Evolutionary conservation across 2,113 vertebrate species (phyloP).

Genomic region (Cynoglossus semilaevis): DNA sequence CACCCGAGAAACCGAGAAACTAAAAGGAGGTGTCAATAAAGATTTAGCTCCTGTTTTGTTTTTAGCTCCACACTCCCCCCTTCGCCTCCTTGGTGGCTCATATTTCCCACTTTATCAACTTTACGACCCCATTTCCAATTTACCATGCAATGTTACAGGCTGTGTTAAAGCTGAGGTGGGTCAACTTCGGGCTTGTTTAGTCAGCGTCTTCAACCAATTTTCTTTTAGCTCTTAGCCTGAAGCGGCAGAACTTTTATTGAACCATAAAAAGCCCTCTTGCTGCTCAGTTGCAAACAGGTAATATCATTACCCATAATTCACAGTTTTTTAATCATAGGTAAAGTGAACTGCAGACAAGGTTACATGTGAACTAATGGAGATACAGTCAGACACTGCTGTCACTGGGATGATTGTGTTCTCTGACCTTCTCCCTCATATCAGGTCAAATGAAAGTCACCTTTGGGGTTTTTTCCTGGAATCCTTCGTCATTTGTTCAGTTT

Average conservation of each 20-base stretch:
- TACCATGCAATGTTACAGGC: conserved; percentile 32
- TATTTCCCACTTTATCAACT: conserved; percentile 35
- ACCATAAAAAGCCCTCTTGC: conserved; percentile 44
- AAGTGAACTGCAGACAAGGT: conserved; percentile 36
- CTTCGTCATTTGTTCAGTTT: too few species aligned
- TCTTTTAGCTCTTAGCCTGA: conserved; percentile 34
- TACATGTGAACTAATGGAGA: conserved; percentile 5
- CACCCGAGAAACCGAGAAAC: too few species aligned
- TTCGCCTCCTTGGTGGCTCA: conserved; percentile 12
- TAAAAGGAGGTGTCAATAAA: neutral
- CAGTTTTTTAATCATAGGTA: conserved; percentile 24
- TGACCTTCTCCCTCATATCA: conserved; percentile 40
- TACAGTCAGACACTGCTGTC: conserved; percentile 24
- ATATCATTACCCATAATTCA: conserved; percentile 54
- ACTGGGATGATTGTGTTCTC: conserved; percentile 35
- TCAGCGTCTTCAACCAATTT: conserved; percentile 62
- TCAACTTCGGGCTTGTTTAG: conserved; percentile 53
- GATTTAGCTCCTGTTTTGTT: neutral
- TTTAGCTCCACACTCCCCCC: conserved; percentile 5
- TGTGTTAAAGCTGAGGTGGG: conserved; percentile 29
- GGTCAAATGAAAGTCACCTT: conserved; percentile 43
- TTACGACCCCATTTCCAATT: conserved; percentile 50
- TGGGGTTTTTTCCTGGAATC: conserved; percentile 41
- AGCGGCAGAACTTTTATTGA: conserved; percentile 38
- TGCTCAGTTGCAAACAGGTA: conserved; percentile 43